phyloP scores from a whole-genome alignment of 2,888 invertebrate species.

The Yponomeuta malinellus region DNA sequence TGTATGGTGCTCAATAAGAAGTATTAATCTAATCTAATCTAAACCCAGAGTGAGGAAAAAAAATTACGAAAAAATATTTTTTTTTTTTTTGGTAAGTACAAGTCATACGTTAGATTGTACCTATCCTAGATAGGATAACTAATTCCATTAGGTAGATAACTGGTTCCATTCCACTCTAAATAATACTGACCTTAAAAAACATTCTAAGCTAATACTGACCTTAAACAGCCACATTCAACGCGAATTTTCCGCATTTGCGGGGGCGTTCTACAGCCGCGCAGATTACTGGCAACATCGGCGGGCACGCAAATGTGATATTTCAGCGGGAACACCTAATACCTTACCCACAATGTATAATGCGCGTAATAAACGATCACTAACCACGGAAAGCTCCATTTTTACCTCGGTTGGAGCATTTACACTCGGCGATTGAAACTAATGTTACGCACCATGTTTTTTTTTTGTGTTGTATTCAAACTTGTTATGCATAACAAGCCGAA shows the following conservation, averaged over 20 bases:
- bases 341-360: slow-evolving; percentile 2
- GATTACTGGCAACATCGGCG: neutral
- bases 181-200: neutral
- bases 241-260: neutral
- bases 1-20: too few relatives aligned
- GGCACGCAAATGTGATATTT: slow-evolving; percentile 7
- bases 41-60: too few relatives aligned
- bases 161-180: too few relatives aligned
- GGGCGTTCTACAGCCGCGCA: neutral
- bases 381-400: slow-evolving; percentile 3
- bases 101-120: neutral
- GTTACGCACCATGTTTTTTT: too few relatives aligned
- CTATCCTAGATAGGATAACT: neutral
- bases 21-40: too few relatives aligned
- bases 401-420: neutral
- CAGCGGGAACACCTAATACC: slow-evolving; percentile 3
- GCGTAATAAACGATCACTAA: slow-evolving; percentile 1
- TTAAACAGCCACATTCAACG: neutral
- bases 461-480: too few relatives aligned
- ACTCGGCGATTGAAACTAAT: neutral
- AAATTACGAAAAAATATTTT: too few relatives aligned
- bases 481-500: too few relatives aligned
- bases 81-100: too few relatives aligned
- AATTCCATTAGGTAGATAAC: too few relatives aligned
- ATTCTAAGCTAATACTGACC: too few relatives aligned